Conservation (phyloP, 2,113 vertebrate genomes). For the Mola mola region DNA sequence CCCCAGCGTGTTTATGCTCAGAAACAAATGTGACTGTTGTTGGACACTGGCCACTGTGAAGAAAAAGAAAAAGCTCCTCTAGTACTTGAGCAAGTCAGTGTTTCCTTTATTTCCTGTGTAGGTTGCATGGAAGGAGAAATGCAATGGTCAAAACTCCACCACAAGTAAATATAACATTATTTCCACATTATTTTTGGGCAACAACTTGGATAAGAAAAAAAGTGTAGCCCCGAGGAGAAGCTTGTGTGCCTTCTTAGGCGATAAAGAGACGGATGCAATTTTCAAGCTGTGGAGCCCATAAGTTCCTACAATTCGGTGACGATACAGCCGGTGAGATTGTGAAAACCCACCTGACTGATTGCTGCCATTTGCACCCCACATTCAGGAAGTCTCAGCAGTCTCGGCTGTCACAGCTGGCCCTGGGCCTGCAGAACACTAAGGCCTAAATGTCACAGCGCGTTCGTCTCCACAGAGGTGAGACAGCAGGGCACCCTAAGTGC, state of each 20-base stretch:
- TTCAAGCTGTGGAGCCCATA: conserved; percentile 22
- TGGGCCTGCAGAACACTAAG: conserved; percentile 45
- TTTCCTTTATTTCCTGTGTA: conserved; percentile 53
- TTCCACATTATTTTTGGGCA: conserved; percentile 28
- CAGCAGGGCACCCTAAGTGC: conserved; percentile 64
- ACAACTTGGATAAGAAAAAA: neutral
- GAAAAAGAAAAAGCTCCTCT: conserved; percentile 30
- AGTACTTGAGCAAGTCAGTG: conserved; percentile 25
- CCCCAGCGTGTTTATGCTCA: conserved; percentile 51
- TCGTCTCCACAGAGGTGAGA: conserved; percentile 71
- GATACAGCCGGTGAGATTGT: conserved; percentile 42
- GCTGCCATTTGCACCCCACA: conserved; percentile 65
- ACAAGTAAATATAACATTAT: conserved; percentile 8
- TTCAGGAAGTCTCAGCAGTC: conserved; percentile 28
- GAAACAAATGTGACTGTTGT: conserved; percentile 51
- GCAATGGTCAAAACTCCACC: conserved; percentile 16
- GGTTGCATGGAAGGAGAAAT: conserved; percentile 31
- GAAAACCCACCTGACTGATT: conserved; percentile 49
- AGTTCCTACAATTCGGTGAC: conserved; percentile 48
- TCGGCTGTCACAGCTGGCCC: conserved; percentile 44
- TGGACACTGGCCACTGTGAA: conserved; percentile 49
- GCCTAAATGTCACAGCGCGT: conserved; percentile 78
- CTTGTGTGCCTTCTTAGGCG: conserved; percentile 12
- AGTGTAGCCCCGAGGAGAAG: neutral
- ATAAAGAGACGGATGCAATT: conserved; percentile 22